phyloP scores from a whole-genome alignment of 2,888 invertebrate species.

The Lepidochrysops patricia region DNA sequence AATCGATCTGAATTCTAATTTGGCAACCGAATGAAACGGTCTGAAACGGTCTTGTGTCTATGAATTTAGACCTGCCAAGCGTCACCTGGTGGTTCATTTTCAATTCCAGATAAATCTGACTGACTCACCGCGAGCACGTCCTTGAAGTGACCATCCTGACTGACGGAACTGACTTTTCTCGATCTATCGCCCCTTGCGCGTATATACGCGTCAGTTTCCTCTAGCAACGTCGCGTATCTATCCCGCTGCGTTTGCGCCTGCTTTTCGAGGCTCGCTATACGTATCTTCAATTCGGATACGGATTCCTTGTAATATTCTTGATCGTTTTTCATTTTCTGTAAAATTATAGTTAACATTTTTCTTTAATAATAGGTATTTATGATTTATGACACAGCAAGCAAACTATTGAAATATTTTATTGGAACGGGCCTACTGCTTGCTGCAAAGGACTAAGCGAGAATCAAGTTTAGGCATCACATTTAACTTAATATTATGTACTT shows the following conservation, averaged over 20 bases:
- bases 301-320: constrained; percentile 56
- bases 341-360: not conserved
- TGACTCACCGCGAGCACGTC: constrained; percentile 26
- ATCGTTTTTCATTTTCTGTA: constrained; percentile 54
- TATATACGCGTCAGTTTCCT: constrained; percentile 86
- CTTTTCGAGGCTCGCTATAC: constrained; percentile 75
- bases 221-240: constrained; percentile 82
- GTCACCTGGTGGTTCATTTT: too few species aligned
- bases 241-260: constrained; percentile 86
- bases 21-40: too few species aligned
- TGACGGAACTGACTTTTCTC: constrained; percentile 41
- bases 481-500: too few species aligned
- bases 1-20: too few species aligned
- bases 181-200: constrained; percentile 62
- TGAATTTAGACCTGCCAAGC: too few species aligned
- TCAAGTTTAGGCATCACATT: too few species aligned
- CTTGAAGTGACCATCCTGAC: constrained; percentile 40
- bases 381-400: too few species aligned
- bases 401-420: too few species aligned
- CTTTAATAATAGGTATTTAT: too few species aligned
- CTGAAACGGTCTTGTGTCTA: too few species aligned
- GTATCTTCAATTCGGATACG: constrained; percentile 44
- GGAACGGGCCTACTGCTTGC: too few species aligned
- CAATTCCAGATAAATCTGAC: not conserved
- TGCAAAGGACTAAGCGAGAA: too few species aligned